A percentile compares a stretch with the other conserved stretches of the same genome.
phyloP scores from a whole-genome alignment of 2,888 invertebrate species.

The Eledona agricola region DNA sequence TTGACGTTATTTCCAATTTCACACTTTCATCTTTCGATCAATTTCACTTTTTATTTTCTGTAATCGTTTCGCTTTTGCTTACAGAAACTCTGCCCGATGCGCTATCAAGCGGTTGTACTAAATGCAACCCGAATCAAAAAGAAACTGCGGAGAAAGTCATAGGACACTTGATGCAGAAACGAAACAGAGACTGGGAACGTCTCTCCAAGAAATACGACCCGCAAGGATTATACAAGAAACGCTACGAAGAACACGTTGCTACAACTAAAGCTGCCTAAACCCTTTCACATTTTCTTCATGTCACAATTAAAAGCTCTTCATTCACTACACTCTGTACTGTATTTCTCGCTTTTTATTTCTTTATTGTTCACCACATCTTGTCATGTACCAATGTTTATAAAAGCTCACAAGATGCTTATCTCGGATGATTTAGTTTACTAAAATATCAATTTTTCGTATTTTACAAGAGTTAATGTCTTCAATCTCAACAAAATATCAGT shows the following conservation, averaged over 20 bases:
- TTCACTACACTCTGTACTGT: constrained; percentile 1
- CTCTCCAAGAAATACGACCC: constrained; percentile 76
- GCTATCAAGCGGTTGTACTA: constrained; percentile 71
- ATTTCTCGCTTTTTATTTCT: background rate
- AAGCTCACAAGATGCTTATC: too few species aligned
- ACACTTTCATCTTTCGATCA: background rate
- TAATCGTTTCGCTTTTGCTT: constrained; percentile 51
- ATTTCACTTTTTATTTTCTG: constrained; percentile 11
- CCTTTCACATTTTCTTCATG: background rate
- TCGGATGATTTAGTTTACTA: too few species aligned
- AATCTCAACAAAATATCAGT: too few species aligned
- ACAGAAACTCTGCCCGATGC: constrained; percentile 77
- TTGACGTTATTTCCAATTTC: background rate
- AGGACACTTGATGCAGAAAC: constrained; percentile 69
- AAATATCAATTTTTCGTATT: too few species aligned
- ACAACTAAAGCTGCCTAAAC: constrained; percentile 20
- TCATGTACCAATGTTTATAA: too few species aligned
- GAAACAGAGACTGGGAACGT: constrained; percentile 73
- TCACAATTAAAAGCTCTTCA: constrained; percentile 4
- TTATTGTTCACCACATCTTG: too few species aligned
- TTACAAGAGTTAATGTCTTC: too few species aligned
- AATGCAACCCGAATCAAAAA: constrained; percentile 75
- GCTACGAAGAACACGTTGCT: constrained; percentile 58
- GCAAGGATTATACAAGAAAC: constrained; percentile 69
- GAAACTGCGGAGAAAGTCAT: constrained; percentile 74